Evolutionary conservation across 2,797 vertebrate genomes (phyloP), one percentile per base, ranked within the genome.

Genomic region (Petrocephalus sullivani): DNA sequence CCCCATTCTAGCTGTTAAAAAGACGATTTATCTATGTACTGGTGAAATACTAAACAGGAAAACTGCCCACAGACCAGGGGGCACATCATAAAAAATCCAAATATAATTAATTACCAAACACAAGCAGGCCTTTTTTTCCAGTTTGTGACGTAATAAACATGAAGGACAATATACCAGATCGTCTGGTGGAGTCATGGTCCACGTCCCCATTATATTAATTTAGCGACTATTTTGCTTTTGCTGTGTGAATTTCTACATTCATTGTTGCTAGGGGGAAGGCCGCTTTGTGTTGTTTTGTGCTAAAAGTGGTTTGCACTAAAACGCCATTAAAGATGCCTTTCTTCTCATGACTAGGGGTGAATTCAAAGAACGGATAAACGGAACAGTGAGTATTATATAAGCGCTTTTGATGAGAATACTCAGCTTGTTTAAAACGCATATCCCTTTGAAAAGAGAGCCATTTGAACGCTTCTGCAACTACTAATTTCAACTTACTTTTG

Each of bases 401-500:
- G 33, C 16, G 37, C 28, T 41, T 78, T 46, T 78, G 71, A 78
- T 37, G 37, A 46, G 33, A 78, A 33, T 78, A 37, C 71, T 78
- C 71, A 78, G 71, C 71, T 78, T 46, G 71, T 78, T 78, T 78
- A 37, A 78, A 67, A 78, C 37, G 9, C 71, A 23, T 19, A 78
- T 78, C 16, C 14, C 33, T 78, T 78, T 78, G 71, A 78, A 78
- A 78, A 78, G 71, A 78, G 71, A 78, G 71, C 14, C 37, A 78
- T 78, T 78, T 54, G 53, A 83, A 83, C 53, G 81, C 49, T 75
- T 90, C 85, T 56, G 61, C 87, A 78, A 90, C 71, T 78, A 16
- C 33, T 46, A 78, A 78, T 78, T 37, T 78, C 71, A 41, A 75
- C 67, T 78, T 78, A 41, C 71, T 78, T 78, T 78, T 78, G 37